Base-by-base conservation (phyloP, 2,113 vertebrate genomes). In the Chlorodrepanis virens region DNA sequence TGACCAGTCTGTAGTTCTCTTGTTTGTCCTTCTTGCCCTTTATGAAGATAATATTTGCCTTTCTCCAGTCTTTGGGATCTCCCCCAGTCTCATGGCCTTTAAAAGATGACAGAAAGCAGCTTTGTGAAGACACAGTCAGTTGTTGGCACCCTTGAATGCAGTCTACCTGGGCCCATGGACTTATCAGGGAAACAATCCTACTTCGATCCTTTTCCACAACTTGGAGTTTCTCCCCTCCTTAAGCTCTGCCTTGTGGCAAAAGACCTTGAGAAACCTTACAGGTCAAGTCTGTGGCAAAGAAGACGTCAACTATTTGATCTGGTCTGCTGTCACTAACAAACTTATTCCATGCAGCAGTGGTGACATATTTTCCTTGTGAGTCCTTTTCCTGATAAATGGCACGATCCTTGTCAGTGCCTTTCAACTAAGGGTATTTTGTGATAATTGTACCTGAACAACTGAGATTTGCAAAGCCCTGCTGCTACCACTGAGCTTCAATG, bases 221-320 rank as follows among this genome's bases (percentile, higher is more conserved):
- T 18, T 50, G 6, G 8, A 87, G 39, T 7, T 69, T 35, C 50
- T 68, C 18, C 21, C n/a, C 24, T 63, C 25, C 44, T 49, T 47
- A 25, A 56, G 25, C 8, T 10, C 35, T 56, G 23, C 20, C 33
- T 64, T 50, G 28, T 16, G 16, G 14, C 19, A 45, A 76, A 68
- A 83, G 19, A 8, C 29, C 49, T 74, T 29, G 37, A 24, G n/a
- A 93, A 19, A 75, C 19, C 63, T 80, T 35, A n/a, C 1, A 49
- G 47, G 31, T 28, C 16, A 80, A 63, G 18, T 24, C 16, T 19
- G 14, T 40, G n/a, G 31, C 37, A 80, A 68, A 54, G 24, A 47
- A 0, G 1, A 47, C 31, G 59, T 8, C 1, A 3, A 23, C 22
- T 20, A 16, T 10, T n/a, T 53, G 27, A 40, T 29, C 40, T n/a